Evolutionary conservation across 2,888 invertebrate genomes (phyloP).

Genomic region (Pyrrhosoma nymphula): DNA sequence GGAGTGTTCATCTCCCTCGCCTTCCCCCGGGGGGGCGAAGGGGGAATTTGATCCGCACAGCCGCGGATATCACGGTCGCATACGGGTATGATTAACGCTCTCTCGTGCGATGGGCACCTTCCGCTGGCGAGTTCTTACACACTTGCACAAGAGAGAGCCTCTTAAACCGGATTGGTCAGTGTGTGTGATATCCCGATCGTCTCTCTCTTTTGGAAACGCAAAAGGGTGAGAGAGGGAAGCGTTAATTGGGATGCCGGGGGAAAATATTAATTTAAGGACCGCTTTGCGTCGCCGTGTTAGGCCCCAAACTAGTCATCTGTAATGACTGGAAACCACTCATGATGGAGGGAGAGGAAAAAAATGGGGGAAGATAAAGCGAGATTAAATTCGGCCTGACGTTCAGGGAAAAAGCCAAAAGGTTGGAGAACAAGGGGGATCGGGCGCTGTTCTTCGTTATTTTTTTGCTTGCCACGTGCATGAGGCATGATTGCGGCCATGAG

Average conservation of each 20-base stretch:
- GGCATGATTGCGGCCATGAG: not conserved
- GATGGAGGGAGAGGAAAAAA: not conserved
- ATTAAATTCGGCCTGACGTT: conserved; percentile 21
- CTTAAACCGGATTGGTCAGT: conserved; percentile 8
- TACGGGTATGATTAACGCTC: not conserved
- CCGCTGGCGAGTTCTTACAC: not conserved
- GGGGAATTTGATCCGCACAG: not conserved
- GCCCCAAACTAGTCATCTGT: conserved; percentile 17
- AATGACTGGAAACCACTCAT: not conserved
- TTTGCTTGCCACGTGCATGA: not conserved
- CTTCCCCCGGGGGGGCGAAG: not conserved
- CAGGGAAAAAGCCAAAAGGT: not conserved
- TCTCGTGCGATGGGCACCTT: not conserved
- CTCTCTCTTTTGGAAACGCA: not conserved
- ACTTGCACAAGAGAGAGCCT: not conserved
- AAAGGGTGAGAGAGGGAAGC: not conserved
- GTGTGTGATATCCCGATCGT: not conserved
- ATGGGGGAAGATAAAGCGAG: conserved; percentile 12
- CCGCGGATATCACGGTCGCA: not conserved
- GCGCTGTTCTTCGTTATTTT: not conserved
- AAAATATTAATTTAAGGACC: conserved; percentile 13
- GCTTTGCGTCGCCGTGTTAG: conserved; percentile 16
- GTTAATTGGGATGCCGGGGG: conserved; percentile 16
- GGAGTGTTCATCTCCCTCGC: no score
- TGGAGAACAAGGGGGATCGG: conserved; percentile 4